These are phyloP conservation scores for Myiozetetes cayanensis DNA, from an alignment of 2,113 vertebrate species.

Conservation along the genomic window DNA sequence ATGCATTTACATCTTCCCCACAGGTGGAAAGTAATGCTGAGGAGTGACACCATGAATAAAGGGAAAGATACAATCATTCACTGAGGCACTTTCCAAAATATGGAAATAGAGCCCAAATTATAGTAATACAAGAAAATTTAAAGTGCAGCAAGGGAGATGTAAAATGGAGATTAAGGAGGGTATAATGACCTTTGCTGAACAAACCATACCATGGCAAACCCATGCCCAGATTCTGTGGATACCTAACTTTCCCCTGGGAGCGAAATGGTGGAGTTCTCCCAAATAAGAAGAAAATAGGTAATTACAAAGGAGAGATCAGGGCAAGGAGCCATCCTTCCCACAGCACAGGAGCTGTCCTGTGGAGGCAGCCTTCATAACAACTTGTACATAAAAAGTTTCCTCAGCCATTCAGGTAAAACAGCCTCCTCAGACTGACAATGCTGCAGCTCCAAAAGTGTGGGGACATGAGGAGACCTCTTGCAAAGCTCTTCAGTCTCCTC, in stretches of 20 bases:
- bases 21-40: not conserved
- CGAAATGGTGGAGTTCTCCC: not conserved
- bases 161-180: conserved; percentile 59
- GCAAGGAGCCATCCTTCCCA: not conserved
- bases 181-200: conserved; percentile 54
- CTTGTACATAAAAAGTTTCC: not conserved
- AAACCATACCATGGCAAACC: not conserved
- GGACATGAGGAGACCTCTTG: fast-evolving
- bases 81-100: conserved; percentile 29
- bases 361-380: not conserved
- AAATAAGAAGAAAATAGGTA: not conserved
- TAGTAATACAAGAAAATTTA: conserved; percentile 52
- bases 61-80: conserved; percentile 1
- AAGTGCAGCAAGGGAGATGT: conserved; percentile 53
- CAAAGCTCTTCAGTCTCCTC: not conserved
- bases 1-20: not conserved
- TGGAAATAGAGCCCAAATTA: conserved; percentile 52
- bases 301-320: not conserved
- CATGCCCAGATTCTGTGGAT: not conserved
- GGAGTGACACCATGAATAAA: not conserved
- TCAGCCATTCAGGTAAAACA: not conserved
- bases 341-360: not conserved
- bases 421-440: not conserved
- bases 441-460: not conserved
- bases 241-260: not conserved